Conservation (phyloP, 2,113 vertebrate genomes). For the Carassius gibelio region DNA sequence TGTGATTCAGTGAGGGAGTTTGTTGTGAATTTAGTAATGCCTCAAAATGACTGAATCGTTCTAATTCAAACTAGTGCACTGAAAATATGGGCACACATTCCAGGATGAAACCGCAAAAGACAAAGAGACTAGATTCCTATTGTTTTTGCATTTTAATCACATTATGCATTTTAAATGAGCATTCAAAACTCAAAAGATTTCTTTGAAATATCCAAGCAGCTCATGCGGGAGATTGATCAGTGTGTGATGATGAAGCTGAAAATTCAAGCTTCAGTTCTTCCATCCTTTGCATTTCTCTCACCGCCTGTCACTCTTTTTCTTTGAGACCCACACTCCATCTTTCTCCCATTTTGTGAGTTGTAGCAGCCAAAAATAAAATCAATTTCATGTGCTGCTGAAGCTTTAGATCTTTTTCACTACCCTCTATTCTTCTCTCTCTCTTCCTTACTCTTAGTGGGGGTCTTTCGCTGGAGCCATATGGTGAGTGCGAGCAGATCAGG, state of each 20-base stretch:
- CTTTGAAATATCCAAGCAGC: background rate
- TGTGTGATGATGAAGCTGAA: background rate
- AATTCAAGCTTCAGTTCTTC: conserved; percentile 5
- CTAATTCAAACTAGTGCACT: background rate
- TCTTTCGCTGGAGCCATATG: conserved; percentile 83
- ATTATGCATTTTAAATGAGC: background rate
- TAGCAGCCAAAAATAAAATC: conserved; percentile 74
- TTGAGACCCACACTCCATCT: conserved; percentile 39
- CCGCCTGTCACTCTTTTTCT: background rate
- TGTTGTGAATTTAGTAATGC: background rate
- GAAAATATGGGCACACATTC: background rate
- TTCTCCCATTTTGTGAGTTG: conserved; percentile 33
- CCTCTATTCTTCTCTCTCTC: conserved; percentile 56
- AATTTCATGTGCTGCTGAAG: conserved; percentile 75
- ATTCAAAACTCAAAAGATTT: background rate
- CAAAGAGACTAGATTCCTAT: background rate
- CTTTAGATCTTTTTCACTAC: conserved; percentile 73
- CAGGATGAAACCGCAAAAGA: background rate
- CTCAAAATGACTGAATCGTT: background rate
- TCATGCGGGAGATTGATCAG: background rate
- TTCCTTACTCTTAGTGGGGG: conserved; percentile 28
- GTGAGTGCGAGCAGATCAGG: conserved; percentile 79
- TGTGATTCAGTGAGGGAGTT: background rate
- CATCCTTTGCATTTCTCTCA: conserved; percentile 44
- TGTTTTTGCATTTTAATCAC: background rate